Evolutionary conservation across 2,113 vertebrate species (phyloP).

Genomic region (Felis catus): DNA sequence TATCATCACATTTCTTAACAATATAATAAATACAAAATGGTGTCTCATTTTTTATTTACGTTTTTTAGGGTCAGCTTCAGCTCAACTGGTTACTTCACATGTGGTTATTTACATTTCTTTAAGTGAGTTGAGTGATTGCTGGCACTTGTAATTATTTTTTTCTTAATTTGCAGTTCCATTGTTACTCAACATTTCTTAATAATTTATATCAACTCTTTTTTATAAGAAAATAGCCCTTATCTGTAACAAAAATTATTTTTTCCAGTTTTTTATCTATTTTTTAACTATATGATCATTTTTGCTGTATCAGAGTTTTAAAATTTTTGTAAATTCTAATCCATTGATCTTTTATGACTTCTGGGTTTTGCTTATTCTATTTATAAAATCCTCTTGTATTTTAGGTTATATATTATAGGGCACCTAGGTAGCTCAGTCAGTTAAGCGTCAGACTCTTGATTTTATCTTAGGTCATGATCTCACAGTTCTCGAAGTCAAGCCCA

Average conservation of each 20-base stretch:
- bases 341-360: background rate
- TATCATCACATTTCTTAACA: background rate
- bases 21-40: background rate
- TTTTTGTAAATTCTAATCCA: slow-evolving; percentile 14
- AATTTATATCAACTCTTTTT: background rate
- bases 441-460: too few species aligned
- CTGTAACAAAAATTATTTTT: background rate
- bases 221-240: background rate
- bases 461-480: too few species aligned
- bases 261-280: background rate
- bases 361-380: slow-evolving; percentile 6
- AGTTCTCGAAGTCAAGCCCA: too few species aligned
- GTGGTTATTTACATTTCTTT: background rate
- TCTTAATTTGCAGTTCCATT: background rate
- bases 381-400: background rate
- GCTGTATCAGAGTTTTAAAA: background rate
- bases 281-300: background rate
- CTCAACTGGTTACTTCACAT: too few species aligned
- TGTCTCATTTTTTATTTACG: background rate
- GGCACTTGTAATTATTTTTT: slow-evolving; percentile 18
- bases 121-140: background rate
- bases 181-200: background rate
- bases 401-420: background rate
- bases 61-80: too few species aligned
- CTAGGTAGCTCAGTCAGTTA: too few species aligned